A percentile compares a stretch with the other conserved stretches of the same genome.
phyloP scores from a whole-genome alignment of 1,140 invertebrate species.

The Drosophila sulfurigaster region DNA sequence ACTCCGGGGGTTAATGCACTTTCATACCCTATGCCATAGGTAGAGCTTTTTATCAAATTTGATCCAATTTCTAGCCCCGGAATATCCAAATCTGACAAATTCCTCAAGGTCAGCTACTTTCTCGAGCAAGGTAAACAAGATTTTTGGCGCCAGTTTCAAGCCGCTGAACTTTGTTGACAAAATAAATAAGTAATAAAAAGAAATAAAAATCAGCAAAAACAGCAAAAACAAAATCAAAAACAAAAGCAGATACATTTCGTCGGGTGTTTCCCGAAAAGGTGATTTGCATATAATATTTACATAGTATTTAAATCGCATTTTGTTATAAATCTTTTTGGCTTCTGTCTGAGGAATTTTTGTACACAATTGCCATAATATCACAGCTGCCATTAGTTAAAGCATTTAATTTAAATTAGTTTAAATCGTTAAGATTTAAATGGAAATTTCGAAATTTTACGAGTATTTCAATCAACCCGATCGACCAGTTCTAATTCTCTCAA shows the following conservation, averaged over 20 bases:
- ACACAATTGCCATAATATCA: conserved; percentile 44
- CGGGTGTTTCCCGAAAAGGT: conserved; percentile 59
- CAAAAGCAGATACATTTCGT: conserved; percentile 31
- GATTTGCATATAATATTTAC: conserved; percentile 70
- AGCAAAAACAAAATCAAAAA: no score
- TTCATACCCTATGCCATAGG: conserved; percentile 12
- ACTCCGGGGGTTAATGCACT: conserved; percentile 63
- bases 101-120: conserved; percentile 75
- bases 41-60: not conserved
- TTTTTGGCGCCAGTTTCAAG: conserved; percentile 69
- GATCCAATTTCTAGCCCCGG: conserved; percentile 49
- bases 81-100: conserved; percentile 32
- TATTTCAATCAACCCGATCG: conserved; percentile 44
- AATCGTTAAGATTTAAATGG: conserved; percentile 44
- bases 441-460: conserved; percentile 40
- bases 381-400: conserved; percentile 43
- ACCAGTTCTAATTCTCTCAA: conserved; percentile 42
- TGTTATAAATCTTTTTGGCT: conserved; percentile 64
- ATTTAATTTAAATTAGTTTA: conserved; percentile 58
- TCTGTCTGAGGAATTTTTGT: conserved; percentile 45
- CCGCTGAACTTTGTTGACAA: conserved; percentile 69
- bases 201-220: conserved; percentile 1
- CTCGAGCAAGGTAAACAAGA: conserved; percentile 77
- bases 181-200: conserved; percentile 17
- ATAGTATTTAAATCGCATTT: conserved; percentile 57